A percentile compares a stretch with the other conserved stretches of the same genome.
Evolutionary conservation across 2,113 vertebrate species (phyloP).

Genomic region (Sterrhoptilus dennistouni): DNA sequence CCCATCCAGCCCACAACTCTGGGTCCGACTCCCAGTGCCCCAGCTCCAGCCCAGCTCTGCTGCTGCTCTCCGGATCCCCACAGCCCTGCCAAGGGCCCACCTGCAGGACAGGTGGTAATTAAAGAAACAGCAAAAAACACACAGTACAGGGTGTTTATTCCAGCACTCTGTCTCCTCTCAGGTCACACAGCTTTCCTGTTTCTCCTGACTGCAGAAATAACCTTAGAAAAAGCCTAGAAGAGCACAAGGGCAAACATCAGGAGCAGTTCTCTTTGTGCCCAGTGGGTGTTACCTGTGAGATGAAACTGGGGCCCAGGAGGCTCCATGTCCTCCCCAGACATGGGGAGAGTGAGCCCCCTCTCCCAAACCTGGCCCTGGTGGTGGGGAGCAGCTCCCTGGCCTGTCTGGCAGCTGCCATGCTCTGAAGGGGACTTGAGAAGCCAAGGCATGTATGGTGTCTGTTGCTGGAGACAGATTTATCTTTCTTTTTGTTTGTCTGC

Average conservation of each 20-base stretch:
- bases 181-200: not conserved
- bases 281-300: too few relatives aligned
- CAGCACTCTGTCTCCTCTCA: not conserved
- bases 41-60: not conserved
- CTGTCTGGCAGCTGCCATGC: not conserved
- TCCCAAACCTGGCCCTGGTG: fast-evolving
- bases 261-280: not conserved
- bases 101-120: not conserved
- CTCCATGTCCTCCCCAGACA: fast-evolving
- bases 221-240: not conserved
- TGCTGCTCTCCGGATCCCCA: not conserved
- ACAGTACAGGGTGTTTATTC: not conserved
- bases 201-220: not conserved
- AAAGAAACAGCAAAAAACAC: not conserved
- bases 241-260: not conserved
- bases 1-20: not conserved
- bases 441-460: fast-evolving
- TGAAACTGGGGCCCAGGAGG: not conserved
- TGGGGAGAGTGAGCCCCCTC: not conserved
- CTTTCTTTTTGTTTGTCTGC: not conserved
- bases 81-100: fast-evolving
- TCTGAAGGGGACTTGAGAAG: not conserved
- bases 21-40: fast-evolving
- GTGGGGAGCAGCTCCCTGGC: fast-evolving
- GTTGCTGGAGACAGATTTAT: not conserved